Base-by-base conservation (phyloP, 1,140 invertebrate genomes). In the Rhopalosiphum maidis region DNA sequence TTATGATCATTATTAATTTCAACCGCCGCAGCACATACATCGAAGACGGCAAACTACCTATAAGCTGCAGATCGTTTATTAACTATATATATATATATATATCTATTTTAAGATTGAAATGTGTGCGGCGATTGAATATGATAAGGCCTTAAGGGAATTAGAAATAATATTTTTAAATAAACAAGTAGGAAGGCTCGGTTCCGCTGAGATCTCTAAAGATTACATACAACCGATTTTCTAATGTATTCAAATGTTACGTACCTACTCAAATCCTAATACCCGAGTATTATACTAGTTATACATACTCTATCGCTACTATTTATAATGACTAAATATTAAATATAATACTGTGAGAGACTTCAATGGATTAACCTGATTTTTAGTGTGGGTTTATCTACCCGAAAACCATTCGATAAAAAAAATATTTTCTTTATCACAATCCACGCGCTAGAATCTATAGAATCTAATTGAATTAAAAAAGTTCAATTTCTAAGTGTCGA, bases 271-370 rank as follows among this genome's bases (percentile, higher is more conserved):
- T 48, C 46, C 86, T 35, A 86, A 88, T 88, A 48, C 6, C 30
- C 8, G 46, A 5, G 46, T 48, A 88, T 48, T 88, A 48, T 35
- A 43, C 15, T 83, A 37, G 18, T 8, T 83, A 37, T 85, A 25
- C 43, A 43, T 30, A 43, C 2, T 85, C 82, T n/a, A n/a, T 11
- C 5, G 30, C n/a, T 30, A 23, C 30, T 35, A 51, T 51, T 88
- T 88, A 88, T 51, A 51, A 88, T 88, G 51, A 51, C 51, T 88
- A 88, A 88, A 35, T 18, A 30, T 51, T 88, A 88, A 88, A 35
- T 18, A 30, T 51, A 88, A 88, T 18, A 51, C 21, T 30, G 7
- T 30, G 48, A 35, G 22, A 54, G 48, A 89, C 51, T 23, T 89
- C n/a, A 35, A 54, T 35, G 35, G 30, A 77, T 77, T 77, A 77